These are phyloP conservation scores for Danaus plexippus DNA, from an alignment of 1,140 invertebrate species.

Conservation along the genomic window DNA sequence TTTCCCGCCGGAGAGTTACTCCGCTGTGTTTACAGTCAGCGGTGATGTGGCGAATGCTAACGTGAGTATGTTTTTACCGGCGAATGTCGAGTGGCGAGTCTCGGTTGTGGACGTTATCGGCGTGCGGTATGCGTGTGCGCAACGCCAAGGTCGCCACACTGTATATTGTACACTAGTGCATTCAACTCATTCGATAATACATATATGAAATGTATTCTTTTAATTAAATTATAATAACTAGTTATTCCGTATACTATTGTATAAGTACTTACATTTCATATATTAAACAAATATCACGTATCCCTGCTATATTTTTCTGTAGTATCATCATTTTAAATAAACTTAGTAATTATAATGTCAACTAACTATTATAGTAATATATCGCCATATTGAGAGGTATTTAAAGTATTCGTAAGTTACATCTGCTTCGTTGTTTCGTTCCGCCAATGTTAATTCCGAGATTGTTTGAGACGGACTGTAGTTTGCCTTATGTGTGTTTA, in stretches of 20 bases:
- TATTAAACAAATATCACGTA: too few species aligned
- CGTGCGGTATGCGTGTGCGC: conserved; percentile 40
- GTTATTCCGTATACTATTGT: too few species aligned
- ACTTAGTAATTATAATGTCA: too few species aligned
- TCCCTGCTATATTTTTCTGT: too few species aligned
- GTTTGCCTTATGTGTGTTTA: conserved; percentile 4
- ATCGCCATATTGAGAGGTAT: too few species aligned
- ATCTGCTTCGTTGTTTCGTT: conserved; percentile 40
- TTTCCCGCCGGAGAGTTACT: conserved; percentile 63
- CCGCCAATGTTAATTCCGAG: conserved; percentile 29
- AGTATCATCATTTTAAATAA: too few species aligned
- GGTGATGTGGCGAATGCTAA: conserved; percentile 45
- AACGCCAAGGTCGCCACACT: conserved; percentile 48
- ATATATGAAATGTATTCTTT: too few species aligned
- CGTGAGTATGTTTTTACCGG: conserved; percentile 48
- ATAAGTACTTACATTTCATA: too few species aligned
- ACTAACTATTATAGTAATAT: too few species aligned
- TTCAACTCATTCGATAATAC: conserved; percentile 38
- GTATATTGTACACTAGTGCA: conserved; percentile 40
- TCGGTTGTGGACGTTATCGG: conserved; percentile 25
- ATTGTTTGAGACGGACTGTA: conserved; percentile 10
- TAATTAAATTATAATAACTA: too few species aligned
- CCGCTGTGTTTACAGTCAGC: conserved; percentile 44
- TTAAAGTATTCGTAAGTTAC: conserved; percentile 18
- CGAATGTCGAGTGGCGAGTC: conserved; percentile 30